phyloP scores from a whole-genome alignment of 2,888 invertebrate genomes.

The Apamea anceps region DNA sequence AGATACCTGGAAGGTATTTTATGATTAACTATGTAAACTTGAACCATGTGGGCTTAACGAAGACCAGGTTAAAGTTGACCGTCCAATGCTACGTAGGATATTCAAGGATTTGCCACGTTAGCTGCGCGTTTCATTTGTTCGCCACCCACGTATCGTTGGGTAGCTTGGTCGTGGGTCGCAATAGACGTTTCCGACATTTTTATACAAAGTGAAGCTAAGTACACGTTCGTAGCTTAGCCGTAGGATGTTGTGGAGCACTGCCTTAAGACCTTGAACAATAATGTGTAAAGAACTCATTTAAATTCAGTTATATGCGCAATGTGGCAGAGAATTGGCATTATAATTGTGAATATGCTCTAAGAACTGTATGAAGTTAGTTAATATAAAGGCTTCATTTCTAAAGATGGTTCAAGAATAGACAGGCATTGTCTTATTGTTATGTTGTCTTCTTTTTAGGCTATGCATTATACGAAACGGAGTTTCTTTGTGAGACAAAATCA shows the following conservation, averaged over 20 bases:
- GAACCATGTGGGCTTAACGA: constrained; percentile 12
- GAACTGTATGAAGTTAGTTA: constrained; percentile 1
- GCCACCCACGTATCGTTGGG: too few species aligned
- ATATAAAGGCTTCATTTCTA: not conserved
- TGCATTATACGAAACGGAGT: not conserved
- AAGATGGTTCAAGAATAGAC: not conserved
- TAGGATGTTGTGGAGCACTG: too few species aligned
- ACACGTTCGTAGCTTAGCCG: not conserved
- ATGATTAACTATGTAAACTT: constrained; percentile 1
- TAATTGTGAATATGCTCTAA: constrained; percentile 12
- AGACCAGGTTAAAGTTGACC: not conserved
- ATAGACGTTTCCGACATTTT: not conserved
- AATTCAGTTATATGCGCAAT: constrained; percentile 9
- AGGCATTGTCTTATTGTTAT: not conserved
- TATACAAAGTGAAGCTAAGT: not conserved
- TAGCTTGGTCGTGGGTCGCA: not conserved
- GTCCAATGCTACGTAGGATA: not conserved
- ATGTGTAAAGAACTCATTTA: constrained; percentile 21
- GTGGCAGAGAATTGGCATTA: not conserved
- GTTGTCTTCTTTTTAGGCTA: not conserved
- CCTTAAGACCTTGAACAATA: constrained; percentile 11
- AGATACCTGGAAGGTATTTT: too few species aligned
- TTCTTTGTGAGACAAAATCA: not conserved
- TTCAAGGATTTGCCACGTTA: not conserved
- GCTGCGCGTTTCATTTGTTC: not conserved